Evolutionary conservation across 1,140 invertebrate genomes (phyloP).

Genomic region (Trichonephila inaurata): DNA sequence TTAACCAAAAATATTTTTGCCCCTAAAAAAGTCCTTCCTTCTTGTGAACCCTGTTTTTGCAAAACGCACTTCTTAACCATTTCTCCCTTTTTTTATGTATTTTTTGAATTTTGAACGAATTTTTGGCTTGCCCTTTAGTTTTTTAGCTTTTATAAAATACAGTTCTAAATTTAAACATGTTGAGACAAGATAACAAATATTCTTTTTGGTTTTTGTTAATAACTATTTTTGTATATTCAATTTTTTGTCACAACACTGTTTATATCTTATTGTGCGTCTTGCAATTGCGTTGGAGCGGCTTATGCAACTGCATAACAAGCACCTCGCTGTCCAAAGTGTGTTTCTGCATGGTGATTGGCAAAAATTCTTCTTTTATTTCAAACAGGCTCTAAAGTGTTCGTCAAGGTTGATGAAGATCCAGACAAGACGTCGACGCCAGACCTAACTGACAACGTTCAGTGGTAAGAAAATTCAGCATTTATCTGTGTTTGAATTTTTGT

Average conservation of each 20-base stretch:
- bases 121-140: background rate
- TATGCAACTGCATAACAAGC: constrained; percentile 23
- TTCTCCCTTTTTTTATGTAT: no score
- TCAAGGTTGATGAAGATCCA: constrained; percentile 38
- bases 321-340: constrained; percentile 27
- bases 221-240: no score
- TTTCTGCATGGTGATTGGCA: constrained; percentile 65
- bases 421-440: constrained; percentile 61
- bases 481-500: no score
- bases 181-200: no score
- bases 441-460: constrained; percentile 6
- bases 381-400: constrained; percentile 43
- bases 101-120: no score
- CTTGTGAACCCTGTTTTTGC: no score
- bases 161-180: no score
- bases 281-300: constrained; percentile 29
- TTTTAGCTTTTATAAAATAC: background rate
- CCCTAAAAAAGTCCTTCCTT: no score
- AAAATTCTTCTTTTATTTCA: constrained; percentile 64
- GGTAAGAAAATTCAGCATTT: background rate
- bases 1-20: no score
- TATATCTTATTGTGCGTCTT: constrained; percentile 13
- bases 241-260: background rate
- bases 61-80: no score
- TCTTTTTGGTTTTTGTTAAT: no score